Percentiles rank a stretch among this genome's conserved stretches.
These are phyloP conservation scores for Drosophila nasuta DNA, from an alignment of 1,140 invertebrate genomes.

Conservation along the genomic window DNA sequence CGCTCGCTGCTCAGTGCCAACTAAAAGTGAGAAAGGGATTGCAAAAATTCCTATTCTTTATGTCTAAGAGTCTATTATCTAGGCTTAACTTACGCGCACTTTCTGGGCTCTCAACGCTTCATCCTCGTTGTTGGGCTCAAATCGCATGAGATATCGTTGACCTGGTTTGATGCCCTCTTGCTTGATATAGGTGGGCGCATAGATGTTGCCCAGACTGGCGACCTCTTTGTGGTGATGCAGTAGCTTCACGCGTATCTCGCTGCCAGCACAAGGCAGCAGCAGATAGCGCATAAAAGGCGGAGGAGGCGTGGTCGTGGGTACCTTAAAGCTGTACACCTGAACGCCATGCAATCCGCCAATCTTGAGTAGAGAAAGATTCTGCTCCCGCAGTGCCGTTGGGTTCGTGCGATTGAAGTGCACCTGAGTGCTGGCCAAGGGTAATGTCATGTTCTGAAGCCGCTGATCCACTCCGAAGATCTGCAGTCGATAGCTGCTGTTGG, in stretches of 20 bases:
- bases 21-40: slow-evolving; percentile 32
- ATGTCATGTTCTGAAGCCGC: slow-evolving; percentile 70
- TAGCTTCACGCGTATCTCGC: slow-evolving; percentile 73
- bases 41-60: no score
- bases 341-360: slow-evolving; percentile 73
- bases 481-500: slow-evolving; percentile 71
- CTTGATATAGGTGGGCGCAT: slow-evolving; percentile 73
- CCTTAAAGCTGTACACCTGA: slow-evolving; percentile 82
- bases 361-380: slow-evolving; percentile 65
- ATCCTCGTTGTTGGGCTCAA: slow-evolving; percentile 81
- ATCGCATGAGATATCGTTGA: slow-evolving; percentile 72
- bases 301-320: slow-evolving; percentile 48
- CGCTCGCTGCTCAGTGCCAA: slow-evolving; percentile 70
- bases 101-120: slow-evolving; percentile 76
- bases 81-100: slow-evolving; percentile 62
- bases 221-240: slow-evolving; percentile 58
- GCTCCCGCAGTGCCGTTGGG: slow-evolving; percentile 59
- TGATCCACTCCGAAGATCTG: slow-evolving; percentile 79
- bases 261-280: slow-evolving; percentile 75
- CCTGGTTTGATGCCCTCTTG: slow-evolving; percentile 58
- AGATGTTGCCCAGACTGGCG: slow-evolving; percentile 58
- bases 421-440: slow-evolving; percentile 62
- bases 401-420: slow-evolving; percentile 79
- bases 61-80: no score
- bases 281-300: slow-evolving; percentile 63